A percentile compares a stretch with the other conserved stretches of the same genome.
Evolutionary conservation across 2,113 vertebrate genomes (phyloP).

Genomic region (Rhabdornis inornatus): DNA sequence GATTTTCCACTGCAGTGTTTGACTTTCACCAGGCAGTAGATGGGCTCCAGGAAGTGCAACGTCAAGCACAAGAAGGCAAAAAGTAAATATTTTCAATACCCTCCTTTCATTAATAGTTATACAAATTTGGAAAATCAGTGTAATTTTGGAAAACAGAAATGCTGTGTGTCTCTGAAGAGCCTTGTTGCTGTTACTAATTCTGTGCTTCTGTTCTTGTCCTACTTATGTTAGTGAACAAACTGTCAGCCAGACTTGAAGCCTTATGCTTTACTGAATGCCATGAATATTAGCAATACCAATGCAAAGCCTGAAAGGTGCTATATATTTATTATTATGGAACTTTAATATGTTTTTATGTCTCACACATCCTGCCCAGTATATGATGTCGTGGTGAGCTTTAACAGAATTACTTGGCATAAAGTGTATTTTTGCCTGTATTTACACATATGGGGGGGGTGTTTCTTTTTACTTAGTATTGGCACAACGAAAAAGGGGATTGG

Average conservation of each 20-base stretch:
- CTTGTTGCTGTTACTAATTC: neutral
- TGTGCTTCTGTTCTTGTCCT: neutral
- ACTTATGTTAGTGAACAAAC: neutral
- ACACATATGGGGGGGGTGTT: neutral
- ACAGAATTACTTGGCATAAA: neutral
- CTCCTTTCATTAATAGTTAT: neutral
- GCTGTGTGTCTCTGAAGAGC: neutral
- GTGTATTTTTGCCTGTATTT: neutral
- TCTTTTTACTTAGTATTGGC: conserved; percentile 82
- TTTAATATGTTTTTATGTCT: neutral
- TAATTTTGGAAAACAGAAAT: neutral
- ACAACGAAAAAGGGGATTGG: conserved; percentile 98
- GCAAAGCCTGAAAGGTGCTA: neutral
- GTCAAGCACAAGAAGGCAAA: conserved; percentile 95
- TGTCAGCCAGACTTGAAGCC: neutral
- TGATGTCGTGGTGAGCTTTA: neutral
- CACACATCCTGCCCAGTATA: neutral
- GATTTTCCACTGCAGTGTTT: conserved; percentile 80
- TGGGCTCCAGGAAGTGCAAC: conserved; percentile 92
- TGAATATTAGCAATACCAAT: neutral
- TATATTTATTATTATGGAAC: neutral
- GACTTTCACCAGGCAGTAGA: conserved; percentile 98
- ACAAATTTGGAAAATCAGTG: neutral
- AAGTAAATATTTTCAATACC: conserved; percentile 78
- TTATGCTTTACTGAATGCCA: neutral